Base-by-base conservation (phyloP, 1,140 invertebrate genomes). In the Babylonia areolata region DNA sequence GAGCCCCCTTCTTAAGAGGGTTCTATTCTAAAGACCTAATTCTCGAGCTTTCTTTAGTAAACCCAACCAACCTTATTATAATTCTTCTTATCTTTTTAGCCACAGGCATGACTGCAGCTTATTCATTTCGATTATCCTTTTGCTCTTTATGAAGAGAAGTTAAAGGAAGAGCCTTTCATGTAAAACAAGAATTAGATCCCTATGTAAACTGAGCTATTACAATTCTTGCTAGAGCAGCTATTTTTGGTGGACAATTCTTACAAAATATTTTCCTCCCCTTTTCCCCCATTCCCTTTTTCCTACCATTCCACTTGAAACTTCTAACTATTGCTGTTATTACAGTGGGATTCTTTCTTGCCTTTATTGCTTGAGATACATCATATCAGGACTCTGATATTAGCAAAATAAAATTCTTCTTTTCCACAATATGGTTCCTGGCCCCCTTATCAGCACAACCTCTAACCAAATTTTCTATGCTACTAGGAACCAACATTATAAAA, bases 11-110 rank as follows among this genome's bases (percentile, higher is more conserved):
- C 31, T 28, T 46, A 54, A 75, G 71, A 5, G 71, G 40, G 17
- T 77, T 77, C 37, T 77, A 77, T 35, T 77, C 73, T 20, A 77
- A 77, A 37, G 73, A 77, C 9, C n/a, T 77, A 33, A 77, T 77
- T 77, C n/a, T 77, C 0, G 73, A 77, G n/a, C 17, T 77, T 9
- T 77, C 73, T 0, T 28, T 77, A 17, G 17, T 17, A 11, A 37
- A 3, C 17, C 73, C 73, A 0, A 15, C 31, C 17, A 77, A 31
- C 0, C 9, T 20, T 17, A 1, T 77, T 35, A 77, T 77, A 77
- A 3, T 77, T 1, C 0, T 77, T 17, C 2, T 77, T 35, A 77
- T 77, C 35, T 77, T 77, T 40, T 1, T 77, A 3, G 73, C 73
- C 9, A 77, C 73, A 42, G 73, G 73, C 31, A 77, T 77, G 3